Base-by-base conservation (phyloP, 2,113 vertebrate species). In the Podarcis muralis region DNA sequence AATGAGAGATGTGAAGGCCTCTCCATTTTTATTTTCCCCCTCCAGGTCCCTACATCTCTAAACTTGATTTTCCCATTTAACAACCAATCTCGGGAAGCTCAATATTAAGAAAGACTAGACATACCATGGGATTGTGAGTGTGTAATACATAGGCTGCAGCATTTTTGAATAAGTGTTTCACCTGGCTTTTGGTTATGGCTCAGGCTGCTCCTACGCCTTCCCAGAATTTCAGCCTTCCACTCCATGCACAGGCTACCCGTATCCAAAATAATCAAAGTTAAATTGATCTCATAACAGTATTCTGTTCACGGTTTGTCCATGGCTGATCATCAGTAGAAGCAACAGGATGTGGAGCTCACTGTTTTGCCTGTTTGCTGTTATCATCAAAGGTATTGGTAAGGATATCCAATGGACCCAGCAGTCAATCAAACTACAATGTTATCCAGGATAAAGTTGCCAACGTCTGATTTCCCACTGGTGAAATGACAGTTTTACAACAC, bases 401-500 rank as follows among this genome's bases (percentile, higher is more conserved):
- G 32, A 30, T 69, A 30, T 53, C 66, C 37, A 9, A 27, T 72
- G 48, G 30, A 59, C 48, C 74, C 27, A 74, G 59, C 22, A 37
- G 59, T 85, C 22, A 85, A 62, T 37, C n/a, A 65, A 48, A 40
- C 68, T 43, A 53, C 9, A 77, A 88, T 77, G 25, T 59, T 87
- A 48, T 81, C 43, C 37, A 72, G 20, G 35, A 35, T 68, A 68
- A 53, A 83, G n/a, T 25, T 68, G 80, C 40, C 74, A 66, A 78
- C 40, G 35, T 77, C 48, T 57, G 88, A 94, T 90, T 90, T 93
- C 91, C 87, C 87, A 87, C 90, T 86, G 88, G 87, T 91, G 71
- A 94, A 95, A 90, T 92, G 91, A 87, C 81, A 93, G 88, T 94
- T 75, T 95, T 89, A 88, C 16, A 92, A 87, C 75, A 90, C 71